phyloP scores from a whole-genome alignment of 1,140 invertebrate genomes.

The Achatina immaculata region DNA sequence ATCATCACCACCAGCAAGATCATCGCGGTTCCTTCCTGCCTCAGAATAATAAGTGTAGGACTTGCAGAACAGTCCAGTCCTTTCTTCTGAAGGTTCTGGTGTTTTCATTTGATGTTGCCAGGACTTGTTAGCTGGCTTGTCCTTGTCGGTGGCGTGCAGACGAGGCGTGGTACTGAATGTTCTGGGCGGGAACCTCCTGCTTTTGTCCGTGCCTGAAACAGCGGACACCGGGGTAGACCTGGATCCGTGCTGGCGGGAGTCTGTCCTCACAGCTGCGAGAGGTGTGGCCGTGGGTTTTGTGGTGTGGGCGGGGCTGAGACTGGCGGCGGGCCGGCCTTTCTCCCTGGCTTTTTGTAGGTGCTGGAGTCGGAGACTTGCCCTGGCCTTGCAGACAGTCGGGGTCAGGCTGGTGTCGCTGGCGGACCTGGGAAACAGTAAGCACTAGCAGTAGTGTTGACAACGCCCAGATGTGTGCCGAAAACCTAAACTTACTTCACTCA shows the following conservation, averaged over 20 bases:
- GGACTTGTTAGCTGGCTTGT: too few species aligned
- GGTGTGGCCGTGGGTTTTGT: slow-evolving; percentile 16
- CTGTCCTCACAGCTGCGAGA: background rate
- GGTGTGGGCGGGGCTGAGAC: background rate
- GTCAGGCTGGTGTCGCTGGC: slow-evolving; percentile 55
- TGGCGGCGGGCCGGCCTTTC: background rate
- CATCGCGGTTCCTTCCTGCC: background rate
- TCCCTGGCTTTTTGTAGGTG: background rate
- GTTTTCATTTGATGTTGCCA: too few species aligned
- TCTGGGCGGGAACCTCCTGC: too few species aligned
- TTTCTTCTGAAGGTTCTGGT: too few species aligned
- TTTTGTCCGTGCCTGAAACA: background rate
- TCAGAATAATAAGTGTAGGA: background rate
- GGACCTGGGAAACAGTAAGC: slow-evolving; percentile 32
- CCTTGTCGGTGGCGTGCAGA: too few species aligned
- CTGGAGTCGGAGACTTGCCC: slow-evolving; percentile 36
- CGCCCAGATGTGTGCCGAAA: too few species aligned
- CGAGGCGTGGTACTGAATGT: too few species aligned
- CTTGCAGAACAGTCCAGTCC: background rate
- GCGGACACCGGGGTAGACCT: slow-evolving; percentile 20
- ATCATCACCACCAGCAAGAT: slow-evolving; percentile 34
- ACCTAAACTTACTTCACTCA: too few species aligned
- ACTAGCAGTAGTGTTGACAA: too few species aligned
- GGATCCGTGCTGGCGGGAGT: background rate
- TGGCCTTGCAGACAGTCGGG: slow-evolving; percentile 56